Percentiles rank a stretch among this genome's conserved stretches.
phyloP scores from a whole-genome alignment of 2,113 vertebrate genomes.

The Oxyura jamaicensis region DNA sequence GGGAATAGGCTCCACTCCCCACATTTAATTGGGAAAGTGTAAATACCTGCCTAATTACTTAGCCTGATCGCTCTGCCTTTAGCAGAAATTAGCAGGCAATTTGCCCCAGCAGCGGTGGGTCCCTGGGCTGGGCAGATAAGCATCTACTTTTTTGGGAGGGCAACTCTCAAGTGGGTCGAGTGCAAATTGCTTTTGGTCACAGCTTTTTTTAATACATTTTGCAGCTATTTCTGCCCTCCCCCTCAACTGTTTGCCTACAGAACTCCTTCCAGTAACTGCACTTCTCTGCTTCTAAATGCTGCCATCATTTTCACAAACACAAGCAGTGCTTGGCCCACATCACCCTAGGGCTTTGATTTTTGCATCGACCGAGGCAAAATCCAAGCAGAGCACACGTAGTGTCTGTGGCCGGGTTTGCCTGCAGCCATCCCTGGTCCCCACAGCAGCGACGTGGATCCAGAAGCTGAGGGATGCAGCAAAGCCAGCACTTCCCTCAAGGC shows the following conservation, averaged over 20 bases:
- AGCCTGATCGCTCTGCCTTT: background rate
- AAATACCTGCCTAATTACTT: background rate
- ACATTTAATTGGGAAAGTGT: background rate
- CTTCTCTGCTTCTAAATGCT: fast-evolving
- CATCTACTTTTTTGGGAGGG: background rate
- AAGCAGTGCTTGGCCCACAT: background rate
- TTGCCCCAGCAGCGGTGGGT: background rate
- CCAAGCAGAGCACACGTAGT: fast-evolving
- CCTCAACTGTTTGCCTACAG: background rate
- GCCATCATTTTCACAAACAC: fast-evolving
- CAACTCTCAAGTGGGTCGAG: background rate
- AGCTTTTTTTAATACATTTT: background rate
- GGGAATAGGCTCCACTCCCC: background rate
- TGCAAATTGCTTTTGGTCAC: background rate
- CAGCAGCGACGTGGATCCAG: fast-evolving
- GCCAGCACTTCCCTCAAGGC: background rate
- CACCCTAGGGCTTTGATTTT: background rate
- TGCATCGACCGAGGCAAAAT: background rate
- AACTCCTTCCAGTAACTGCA: background rate
- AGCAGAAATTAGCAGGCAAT: background rate
- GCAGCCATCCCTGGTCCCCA: background rate
- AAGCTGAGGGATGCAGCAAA: background rate
- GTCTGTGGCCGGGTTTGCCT: background rate
- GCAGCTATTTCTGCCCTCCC: background rate
- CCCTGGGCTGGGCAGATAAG: background rate